These are phyloP conservation scores for Laodelphax striatellus DNA, from an alignment of 1,140 invertebrate species.

Conservation along the genomic window DNA sequence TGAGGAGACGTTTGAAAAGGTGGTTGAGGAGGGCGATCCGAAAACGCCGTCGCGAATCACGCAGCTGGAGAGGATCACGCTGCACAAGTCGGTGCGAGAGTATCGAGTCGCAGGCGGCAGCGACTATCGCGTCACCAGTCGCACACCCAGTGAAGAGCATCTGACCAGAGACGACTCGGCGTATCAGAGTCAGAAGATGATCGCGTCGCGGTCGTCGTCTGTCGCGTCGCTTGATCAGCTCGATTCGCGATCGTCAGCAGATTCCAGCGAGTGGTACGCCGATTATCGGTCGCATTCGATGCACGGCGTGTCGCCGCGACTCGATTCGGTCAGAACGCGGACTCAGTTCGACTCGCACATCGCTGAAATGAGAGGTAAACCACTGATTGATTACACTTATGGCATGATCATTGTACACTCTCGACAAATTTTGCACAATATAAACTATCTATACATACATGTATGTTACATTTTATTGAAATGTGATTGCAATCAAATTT, in stretches of 20 bases:
- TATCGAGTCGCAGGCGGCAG: constrained; percentile 19
- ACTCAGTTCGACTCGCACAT: constrained; percentile 81
- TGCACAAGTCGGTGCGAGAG: constrained; percentile 41
- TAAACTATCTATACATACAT: too few species aligned
- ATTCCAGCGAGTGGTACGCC: constrained; percentile 42
- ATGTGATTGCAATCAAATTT: too few species aligned
- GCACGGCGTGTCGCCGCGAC: constrained; percentile 39
- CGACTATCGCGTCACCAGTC: constrained; percentile 23
- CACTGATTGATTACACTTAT: background rate
- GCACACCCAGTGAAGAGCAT: constrained; percentile 42
- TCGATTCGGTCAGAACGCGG: constrained; percentile 54
- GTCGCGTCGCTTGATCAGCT: constrained; percentile 30
- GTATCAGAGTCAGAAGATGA: constrained; percentile 36
- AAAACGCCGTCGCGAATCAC: constrained; percentile 40
- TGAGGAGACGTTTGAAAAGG: constrained; percentile 42
- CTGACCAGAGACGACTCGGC: constrained; percentile 30
- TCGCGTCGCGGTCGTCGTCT: constrained; percentile 38
- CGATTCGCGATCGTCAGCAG: constrained; percentile 32
- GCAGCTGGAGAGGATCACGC: constrained; percentile 52
- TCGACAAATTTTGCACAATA: too few species aligned
- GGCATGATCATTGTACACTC: too few species aligned
- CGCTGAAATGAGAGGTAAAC: constrained; percentile 68
- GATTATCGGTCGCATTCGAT: constrained; percentile 41
- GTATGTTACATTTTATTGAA: too few species aligned
- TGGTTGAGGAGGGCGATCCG: constrained; percentile 49